Conservation (phyloP, 2,888 invertebrate species). For the Miltochrista miniata region DNA sequence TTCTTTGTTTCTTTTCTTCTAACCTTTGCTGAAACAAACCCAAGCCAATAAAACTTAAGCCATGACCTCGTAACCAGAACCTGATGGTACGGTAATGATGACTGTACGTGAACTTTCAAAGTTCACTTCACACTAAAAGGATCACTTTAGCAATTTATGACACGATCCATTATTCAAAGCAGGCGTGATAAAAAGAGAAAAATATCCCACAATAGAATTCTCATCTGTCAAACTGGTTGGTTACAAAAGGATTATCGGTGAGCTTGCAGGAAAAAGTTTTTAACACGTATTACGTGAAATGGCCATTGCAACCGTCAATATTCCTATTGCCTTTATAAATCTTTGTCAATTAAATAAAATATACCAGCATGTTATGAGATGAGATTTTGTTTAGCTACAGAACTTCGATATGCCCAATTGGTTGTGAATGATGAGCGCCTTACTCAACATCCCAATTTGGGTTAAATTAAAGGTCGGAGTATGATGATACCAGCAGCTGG, state of each 20-base stretch:
- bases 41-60: no score
- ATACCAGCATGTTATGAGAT: no score
- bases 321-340: background rate
- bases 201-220: constrained; percentile 49
- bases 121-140: constrained; percentile 3
- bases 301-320: constrained; percentile 21
- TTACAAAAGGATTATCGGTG: constrained; percentile 66
- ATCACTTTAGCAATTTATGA: constrained; percentile 23
- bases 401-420: no score
- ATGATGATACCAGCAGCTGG: no score
- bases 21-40: no score
- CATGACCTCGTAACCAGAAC: no score
- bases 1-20: no score
- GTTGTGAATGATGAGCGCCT: no score
- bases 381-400: no score
- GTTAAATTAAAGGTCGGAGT: no score
- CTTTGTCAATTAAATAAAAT: background rate
- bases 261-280: constrained; percentile 40
- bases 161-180: constrained; percentile 27
- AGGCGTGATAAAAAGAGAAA: constrained; percentile 37
- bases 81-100: no score
- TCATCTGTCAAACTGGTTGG: constrained; percentile 64
- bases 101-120: background rate
- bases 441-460: no score
- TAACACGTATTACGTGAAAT: constrained; percentile 38